Evolutionary conservation across 2,888 invertebrate species (phyloP).

Genomic region (Linhomoeus sp.): DNA sequence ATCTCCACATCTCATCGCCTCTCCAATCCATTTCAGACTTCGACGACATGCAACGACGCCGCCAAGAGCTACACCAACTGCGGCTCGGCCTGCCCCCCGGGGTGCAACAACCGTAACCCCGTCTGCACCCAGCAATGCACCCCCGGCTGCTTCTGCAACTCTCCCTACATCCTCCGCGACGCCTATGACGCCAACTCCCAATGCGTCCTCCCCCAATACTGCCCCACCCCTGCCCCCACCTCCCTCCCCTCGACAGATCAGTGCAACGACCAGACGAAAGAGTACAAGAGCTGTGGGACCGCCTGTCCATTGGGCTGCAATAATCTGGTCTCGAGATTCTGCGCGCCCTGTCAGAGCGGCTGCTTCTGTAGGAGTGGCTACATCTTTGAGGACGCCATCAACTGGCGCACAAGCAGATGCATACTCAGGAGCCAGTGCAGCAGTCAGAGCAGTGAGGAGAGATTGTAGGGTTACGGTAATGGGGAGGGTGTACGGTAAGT

Average conservation of each 20-base stretch:
- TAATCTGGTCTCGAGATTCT: slow-evolving; percentile 13
- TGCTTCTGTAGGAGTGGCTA: slow-evolving; percentile 15
- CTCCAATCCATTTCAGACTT: no score
- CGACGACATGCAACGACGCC: neutral
- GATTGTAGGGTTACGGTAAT: no score
- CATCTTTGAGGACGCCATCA: slow-evolving; percentile 7
- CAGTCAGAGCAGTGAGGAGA: no score
- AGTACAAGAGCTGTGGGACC: slow-evolving; percentile 15
- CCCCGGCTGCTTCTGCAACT: slow-evolving; percentile 7
- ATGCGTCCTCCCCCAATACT: slow-evolving; percentile 8
- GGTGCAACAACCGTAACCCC: neutral
- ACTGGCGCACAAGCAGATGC: slow-evolving; percentile 5
- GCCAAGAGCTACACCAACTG: slow-evolving; percentile 6
- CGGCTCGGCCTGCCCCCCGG: slow-evolving; percentile 9
- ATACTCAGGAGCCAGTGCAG: no score
- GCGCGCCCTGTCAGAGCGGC: slow-evolving; percentile 19
- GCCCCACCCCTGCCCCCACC: slow-evolving; percentile 1
- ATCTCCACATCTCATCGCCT: no score
- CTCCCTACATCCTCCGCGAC: slow-evolving; percentile 9
- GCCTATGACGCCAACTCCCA: slow-evolving; percentile 3
- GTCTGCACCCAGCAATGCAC: slow-evolving; percentile 7
- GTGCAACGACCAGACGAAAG: slow-evolving; percentile 7
- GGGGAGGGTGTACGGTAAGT: no score
- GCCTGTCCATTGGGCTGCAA: slow-evolving; percentile 21
- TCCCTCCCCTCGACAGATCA: neutral